A percentile compares a stretch with the other conserved stretches of the same genome.
phyloP scores from a whole-genome alignment of 1,140 invertebrate species.

The Carposina sasakii region DNA sequence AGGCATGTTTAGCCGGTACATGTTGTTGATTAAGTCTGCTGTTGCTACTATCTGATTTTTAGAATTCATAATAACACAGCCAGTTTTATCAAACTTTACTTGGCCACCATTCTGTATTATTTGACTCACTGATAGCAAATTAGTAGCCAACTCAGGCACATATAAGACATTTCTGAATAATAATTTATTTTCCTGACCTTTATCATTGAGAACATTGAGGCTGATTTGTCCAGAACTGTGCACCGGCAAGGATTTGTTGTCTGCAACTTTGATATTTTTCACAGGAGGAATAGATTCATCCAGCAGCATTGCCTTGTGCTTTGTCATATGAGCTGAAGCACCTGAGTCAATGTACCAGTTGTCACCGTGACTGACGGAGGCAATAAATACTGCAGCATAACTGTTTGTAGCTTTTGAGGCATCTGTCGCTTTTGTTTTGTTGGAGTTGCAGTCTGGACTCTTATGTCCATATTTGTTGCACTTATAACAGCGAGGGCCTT shows the following conservation, averaged over 20 bases:
- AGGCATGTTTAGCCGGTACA: conserved; percentile 1
- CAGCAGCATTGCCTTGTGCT: background rate
- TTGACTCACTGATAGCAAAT: too few relatives aligned
- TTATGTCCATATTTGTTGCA: too few relatives aligned
- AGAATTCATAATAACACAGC: background rate
- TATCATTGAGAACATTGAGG: background rate
- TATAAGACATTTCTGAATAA: background rate
- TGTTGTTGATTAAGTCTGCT: background rate
- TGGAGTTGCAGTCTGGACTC: background rate
- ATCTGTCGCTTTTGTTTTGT: background rate
- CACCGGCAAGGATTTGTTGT: background rate
- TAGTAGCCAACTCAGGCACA: background rate
- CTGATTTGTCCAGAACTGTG: background rate
- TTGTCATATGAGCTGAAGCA: background rate
- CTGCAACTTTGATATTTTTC: background rate
- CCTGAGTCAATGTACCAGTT: background rate
- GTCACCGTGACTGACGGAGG: background rate
- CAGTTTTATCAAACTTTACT: background rate
- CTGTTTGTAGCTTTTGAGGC: too few relatives aligned
- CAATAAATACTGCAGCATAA: background rate
- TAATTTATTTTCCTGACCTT: background rate
- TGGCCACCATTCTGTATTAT: background rate
- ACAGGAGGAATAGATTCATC: background rate
- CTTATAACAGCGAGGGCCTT: too few relatives aligned
- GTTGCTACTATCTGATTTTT: conserved; percentile 1